Evolutionary conservation across 2,888 invertebrate genomes (phyloP).

Genomic region (Drosophila kuntzei): DNA sequence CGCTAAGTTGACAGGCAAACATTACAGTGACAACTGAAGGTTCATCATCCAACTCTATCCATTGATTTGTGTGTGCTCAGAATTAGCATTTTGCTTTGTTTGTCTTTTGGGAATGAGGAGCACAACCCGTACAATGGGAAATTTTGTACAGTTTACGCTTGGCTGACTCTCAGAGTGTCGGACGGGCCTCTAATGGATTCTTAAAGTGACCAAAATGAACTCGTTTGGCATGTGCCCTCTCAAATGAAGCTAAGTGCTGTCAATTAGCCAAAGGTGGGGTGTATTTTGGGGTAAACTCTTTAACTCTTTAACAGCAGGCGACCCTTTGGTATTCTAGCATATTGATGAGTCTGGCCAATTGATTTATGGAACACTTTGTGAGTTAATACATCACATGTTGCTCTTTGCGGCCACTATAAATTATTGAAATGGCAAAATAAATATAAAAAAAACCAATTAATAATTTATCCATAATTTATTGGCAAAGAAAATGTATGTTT

Average conservation of each 20-base stretch:
- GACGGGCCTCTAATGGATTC: slow-evolving; percentile 59
- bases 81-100: slow-evolving; percentile 66
- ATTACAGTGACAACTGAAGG: slow-evolving; percentile 33
- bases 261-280: slow-evolving; percentile 50
- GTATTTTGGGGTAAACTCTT: slow-evolving; percentile 3
- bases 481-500: neutral
- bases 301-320: slow-evolving; percentile 18
- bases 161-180: slow-evolving; percentile 43
- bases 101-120: slow-evolving; percentile 27
- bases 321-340: slow-evolving; percentile 2
- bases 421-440: slow-evolving; percentile 10
- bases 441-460: slow-evolving; percentile 5
- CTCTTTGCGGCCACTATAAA: slow-evolving; percentile 2
- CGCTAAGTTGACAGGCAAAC: slow-evolving; percentile 60
- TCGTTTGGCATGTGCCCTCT: slow-evolving; percentile 63
- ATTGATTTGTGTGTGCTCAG: slow-evolving; percentile 61
- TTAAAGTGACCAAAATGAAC: slow-evolving; percentile 75
- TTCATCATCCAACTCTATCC: slow-evolving; percentile 17
- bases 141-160: slow-evolving; percentile 64
- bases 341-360: slow-evolving; percentile 22
- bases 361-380: slow-evolving; percentile 38
- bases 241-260: slow-evolving; percentile 49
- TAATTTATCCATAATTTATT: slow-evolving; percentile 6
- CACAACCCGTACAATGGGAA: slow-evolving; percentile 36
- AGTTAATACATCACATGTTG: slow-evolving; percentile 8